Evolutionary conservation across 2,113 vertebrate species (phyloP).

Genomic region (Zosterops borbonicus): DNA sequence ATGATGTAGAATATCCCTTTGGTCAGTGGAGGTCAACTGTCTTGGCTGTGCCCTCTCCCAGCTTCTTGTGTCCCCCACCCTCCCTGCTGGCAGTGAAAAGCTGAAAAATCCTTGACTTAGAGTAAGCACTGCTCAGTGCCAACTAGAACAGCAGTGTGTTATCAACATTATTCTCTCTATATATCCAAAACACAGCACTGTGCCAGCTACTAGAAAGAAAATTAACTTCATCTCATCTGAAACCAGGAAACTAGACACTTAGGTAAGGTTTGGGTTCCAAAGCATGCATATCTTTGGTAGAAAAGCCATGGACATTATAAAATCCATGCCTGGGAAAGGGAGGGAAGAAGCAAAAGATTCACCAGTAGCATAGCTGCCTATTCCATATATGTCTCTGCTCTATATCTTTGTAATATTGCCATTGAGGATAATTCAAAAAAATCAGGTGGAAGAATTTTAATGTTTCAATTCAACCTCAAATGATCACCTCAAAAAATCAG

Average conservation of each 20-base stretch:
- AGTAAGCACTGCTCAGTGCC: neutral
- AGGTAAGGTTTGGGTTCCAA: neutral
- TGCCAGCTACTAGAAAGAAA: neutral
- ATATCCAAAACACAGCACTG: neutral
- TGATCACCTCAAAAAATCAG: neutral
- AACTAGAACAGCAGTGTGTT: neutral
- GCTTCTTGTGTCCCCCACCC: neutral
- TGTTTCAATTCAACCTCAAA: neutral
- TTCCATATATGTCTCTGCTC: neutral
- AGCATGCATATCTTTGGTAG: neutral
- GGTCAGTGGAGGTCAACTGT: neutral
- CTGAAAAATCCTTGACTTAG: neutral
- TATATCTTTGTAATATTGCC: neutral
- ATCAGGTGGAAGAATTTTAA: neutral
- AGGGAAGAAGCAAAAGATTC: neutral
- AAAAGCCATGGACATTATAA: neutral
- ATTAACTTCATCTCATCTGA: neutral
- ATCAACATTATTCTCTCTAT: neutral
- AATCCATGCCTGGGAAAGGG: neutral
- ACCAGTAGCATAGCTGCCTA: neutral
- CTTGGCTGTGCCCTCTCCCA: neutral
- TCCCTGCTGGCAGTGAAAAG: neutral
- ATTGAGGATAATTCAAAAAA: neutral
- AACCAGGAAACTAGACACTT: neutral
- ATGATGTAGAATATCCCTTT: neutral